A percentile compares a stretch with the other conserved stretches of the same genome.
These are phyloP conservation scores for Drosophila littoralis DNA, from an alignment of 1,140 invertebrate species.

Conservation along the genomic window DNA sequence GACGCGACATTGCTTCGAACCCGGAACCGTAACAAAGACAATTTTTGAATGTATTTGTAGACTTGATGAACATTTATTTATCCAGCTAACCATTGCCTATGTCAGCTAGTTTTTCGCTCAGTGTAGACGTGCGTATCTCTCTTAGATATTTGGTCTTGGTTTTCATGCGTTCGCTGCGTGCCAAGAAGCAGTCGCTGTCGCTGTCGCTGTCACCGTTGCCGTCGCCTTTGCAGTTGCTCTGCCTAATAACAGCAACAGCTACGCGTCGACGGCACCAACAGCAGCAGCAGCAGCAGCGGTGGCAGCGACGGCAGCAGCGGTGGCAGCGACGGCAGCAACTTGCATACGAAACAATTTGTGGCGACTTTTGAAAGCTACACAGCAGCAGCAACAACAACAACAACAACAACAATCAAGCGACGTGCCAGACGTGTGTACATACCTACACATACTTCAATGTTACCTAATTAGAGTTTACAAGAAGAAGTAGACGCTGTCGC, in stretches of 20 bases:
- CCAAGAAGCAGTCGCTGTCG: constrained; percentile 20
- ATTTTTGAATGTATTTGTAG: too few species aligned
- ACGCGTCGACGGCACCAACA: constrained; percentile 18
- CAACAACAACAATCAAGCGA: neutral
- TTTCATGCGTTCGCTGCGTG: constrained; percentile 49
- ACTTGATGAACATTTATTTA: too few species aligned
- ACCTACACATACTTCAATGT: constrained; percentile 79
- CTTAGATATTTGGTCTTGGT: constrained; percentile 67
- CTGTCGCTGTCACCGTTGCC: neutral
- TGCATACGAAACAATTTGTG: constrained; percentile 42
- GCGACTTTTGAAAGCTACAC: constrained; percentile 33
- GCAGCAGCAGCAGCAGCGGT: neutral
- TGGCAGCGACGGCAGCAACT: constrained; percentile 26
- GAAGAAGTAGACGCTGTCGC: constrained; percentile 63
- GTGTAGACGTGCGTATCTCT: constrained; percentile 60
- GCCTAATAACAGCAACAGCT: constrained; percentile 50
- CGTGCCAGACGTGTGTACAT: constrained; percentile 57
- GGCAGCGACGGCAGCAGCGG: neutral
- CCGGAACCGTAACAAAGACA: too few species aligned
- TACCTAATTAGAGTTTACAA: constrained; percentile 82
- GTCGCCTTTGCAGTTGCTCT: constrained; percentile 13
- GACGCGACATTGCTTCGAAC: too few species aligned
- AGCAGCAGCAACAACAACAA: neutral
- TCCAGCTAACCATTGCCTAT: too few species aligned
- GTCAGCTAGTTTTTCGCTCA: constrained; percentile 28